phyloP scores from a whole-genome alignment of 2,888 invertebrate genomes.

The Crioceris asparagi region DNA sequence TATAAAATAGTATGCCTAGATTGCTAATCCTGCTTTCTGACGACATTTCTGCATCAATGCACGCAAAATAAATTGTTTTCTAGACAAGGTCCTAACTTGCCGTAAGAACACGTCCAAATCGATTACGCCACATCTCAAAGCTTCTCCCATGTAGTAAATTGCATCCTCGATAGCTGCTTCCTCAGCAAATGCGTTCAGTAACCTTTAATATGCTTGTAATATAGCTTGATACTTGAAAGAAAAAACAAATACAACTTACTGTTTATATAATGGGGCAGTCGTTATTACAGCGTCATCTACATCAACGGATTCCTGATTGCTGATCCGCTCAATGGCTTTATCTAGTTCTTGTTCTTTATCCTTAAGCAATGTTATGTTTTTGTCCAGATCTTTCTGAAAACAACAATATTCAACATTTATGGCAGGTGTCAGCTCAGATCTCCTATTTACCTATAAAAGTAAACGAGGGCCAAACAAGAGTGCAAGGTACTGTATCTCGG shows the following conservation, averaged over 20 bases:
- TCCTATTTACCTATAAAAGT: too few species aligned
- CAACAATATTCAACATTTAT: too few species aligned
- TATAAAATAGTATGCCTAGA: too few species aligned
- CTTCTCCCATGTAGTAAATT: constrained; percentile 96
- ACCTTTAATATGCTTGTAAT: constrained; percentile 40
- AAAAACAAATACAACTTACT: constrained; percentile 46
- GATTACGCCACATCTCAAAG: constrained; percentile 80
- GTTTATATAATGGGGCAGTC: constrained; percentile 90
- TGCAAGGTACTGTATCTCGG: too few species aligned
- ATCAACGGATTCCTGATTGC: constrained; percentile 72
- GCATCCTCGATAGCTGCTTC: constrained; percentile 98
- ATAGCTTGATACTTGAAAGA: not conserved
- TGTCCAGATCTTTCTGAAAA: constrained; percentile 63
- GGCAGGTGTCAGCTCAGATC: too few species aligned
- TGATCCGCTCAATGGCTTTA: constrained; percentile 63
- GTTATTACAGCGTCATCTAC: constrained; percentile 96
- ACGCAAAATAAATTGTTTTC: constrained; percentile 90
- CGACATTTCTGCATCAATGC: constrained; percentile 96
- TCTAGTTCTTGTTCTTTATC: constrained; percentile 83
- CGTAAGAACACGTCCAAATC: constrained; percentile 94
- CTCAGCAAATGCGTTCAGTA: constrained; percentile 90
- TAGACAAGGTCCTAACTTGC: constrained; percentile 88
- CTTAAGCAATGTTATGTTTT: constrained; percentile 69
- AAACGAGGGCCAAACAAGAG: too few species aligned
- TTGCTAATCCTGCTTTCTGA: constrained; percentile 80